A percentile compares a stretch with the other conserved stretches of the same genome.
Conservation (phyloP, 2,797 vertebrate species). For the Gallinago stenura region DNA sequence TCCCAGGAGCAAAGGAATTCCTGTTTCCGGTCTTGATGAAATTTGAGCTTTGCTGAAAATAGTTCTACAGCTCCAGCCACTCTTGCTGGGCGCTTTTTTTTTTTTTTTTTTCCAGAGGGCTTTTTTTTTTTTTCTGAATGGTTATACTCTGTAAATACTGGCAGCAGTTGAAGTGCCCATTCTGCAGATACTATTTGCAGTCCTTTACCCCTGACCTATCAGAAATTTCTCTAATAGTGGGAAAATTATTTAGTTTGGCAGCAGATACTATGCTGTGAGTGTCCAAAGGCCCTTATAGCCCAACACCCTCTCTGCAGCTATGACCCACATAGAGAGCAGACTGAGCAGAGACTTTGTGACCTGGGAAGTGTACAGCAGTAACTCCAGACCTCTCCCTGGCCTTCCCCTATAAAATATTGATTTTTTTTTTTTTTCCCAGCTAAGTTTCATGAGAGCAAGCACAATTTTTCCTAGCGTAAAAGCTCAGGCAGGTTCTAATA, state of each 20-base stretch:
- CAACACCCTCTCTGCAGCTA: neutral
- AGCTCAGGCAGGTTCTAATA: neutral
- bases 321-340: neutral
- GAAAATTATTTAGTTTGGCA: neutral
- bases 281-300: neutral
- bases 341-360: neutral
- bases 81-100: neutral
- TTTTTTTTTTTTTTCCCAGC: neutral
- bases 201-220: neutral
- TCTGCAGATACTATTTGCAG: neutral
- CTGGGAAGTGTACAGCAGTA: neutral
- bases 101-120: accelerated
- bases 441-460: neutral
- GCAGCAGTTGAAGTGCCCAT: neutral
- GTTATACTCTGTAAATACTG: neutral
- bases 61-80: neutral
- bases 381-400: neutral
- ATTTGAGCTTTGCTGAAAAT: neutral
- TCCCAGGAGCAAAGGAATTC: neutral
- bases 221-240: neutral
- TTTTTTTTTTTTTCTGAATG: neutral
- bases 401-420: neutral
- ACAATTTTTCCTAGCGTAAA: neutral
- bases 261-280: neutral
- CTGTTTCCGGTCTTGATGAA: accelerated